Evolutionary conservation across 2,888 invertebrate species (phyloP).

Genomic region (Amphimallon solstitiale): DNA sequence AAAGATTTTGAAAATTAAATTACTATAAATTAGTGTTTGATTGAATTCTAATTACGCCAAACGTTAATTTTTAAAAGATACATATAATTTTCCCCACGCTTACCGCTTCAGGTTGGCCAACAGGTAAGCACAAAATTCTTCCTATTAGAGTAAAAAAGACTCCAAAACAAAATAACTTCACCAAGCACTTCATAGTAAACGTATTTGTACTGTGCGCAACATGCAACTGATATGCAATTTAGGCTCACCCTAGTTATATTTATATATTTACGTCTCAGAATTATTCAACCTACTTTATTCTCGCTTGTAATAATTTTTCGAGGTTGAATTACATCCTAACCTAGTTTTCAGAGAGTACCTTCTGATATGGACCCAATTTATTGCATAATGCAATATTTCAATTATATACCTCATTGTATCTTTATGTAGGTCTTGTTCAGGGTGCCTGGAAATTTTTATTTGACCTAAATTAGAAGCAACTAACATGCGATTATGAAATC

Average conservation of each 20-base stretch:
- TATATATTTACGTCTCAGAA: conserved; percentile 30
- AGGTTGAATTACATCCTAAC: conserved; percentile 37
- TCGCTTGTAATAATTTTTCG: conserved; percentile 25
- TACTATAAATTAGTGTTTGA: too few species aligned
- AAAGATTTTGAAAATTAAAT: too few species aligned
- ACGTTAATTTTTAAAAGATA: not conserved
- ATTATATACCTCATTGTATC: conserved; percentile 29
- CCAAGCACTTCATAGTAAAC: conserved; percentile 13
- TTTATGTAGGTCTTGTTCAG: conserved; percentile 31
- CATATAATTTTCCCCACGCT: conserved; percentile 25
- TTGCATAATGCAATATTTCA: conserved; percentile 30
- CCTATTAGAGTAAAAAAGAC: conserved; percentile 26
- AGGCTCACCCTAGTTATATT: conserved; percentile 28
- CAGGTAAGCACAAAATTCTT: conserved; percentile 38
- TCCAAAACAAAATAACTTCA: conserved; percentile 32
- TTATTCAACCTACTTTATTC: conserved; percentile 36
- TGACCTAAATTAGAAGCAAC: conserved; percentile 30
- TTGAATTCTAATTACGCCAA: not conserved
- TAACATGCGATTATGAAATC: conserved; percentile 8
- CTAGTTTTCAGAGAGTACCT: conserved; percentile 29
- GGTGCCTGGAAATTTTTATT: conserved; percentile 22
- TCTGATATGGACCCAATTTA: conserved; percentile 25
- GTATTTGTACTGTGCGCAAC: not conserved
- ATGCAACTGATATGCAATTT: conserved; percentile 30
- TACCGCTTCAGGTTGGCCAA: conserved; percentile 48